phyloP scores from a whole-genome alignment of 2,888 invertebrate species.

The Caenorhabditis angaria region DNA sequence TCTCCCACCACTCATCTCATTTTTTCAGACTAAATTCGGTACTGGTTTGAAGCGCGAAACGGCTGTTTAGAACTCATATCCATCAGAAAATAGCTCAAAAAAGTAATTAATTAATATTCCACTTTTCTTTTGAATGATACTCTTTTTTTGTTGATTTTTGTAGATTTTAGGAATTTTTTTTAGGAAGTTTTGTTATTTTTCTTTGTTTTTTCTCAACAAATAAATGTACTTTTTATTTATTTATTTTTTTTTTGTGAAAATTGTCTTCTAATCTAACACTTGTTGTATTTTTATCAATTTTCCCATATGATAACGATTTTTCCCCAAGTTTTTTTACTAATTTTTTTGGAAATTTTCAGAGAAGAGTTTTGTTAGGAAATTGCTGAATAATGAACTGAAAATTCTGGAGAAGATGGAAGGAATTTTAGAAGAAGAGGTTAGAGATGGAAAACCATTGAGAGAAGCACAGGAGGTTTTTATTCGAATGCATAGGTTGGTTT shows the following conservation, averaged over 20 bases:
- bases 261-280: not conserved
- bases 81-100: not conserved
- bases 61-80: constrained; percentile 32
- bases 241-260: not conserved
- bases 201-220: not conserved
- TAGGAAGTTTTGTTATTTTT: constrained; percentile 3
- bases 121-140: constrained; percentile 3
- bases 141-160: not conserved
- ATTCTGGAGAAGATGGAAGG: not conserved
- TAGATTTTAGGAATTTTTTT: not conserved
- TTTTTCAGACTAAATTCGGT: constrained; percentile 40
- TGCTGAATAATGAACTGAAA: not conserved
- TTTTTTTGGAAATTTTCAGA: not conserved
- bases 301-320: not conserved
- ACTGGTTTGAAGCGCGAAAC: constrained; percentile 49
- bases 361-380: too few species aligned
- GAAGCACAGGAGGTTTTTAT: constrained; percentile 64
- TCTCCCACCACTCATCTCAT: too few species aligned
- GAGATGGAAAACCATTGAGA: too few species aligned
- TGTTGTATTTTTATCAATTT: not conserved
- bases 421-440: constrained; percentile 2
- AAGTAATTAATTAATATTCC: too few species aligned
- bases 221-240: not conserved
- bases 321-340: not conserved
- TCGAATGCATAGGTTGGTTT: constrained; percentile 52